phyloP scores from a whole-genome alignment of 2,888 invertebrate species.

The Isoperla grammatica region DNA sequence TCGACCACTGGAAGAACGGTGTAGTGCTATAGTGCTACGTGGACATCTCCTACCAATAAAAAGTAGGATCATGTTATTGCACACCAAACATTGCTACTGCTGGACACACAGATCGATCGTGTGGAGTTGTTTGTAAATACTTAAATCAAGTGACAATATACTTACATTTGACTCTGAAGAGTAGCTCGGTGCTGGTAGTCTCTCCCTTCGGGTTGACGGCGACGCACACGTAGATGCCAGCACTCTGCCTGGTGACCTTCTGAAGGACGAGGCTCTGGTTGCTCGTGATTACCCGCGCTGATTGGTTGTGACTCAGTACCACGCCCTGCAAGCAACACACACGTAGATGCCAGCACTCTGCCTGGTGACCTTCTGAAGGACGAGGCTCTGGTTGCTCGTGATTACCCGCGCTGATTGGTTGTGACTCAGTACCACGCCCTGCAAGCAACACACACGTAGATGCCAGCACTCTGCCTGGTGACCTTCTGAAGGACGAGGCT shows the following conservation, averaged over 20 bases:
- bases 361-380: conserved; percentile 82
- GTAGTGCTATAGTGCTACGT: too few species aligned
- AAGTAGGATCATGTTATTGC: too few species aligned
- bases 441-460: conserved; percentile 78
- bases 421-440: conserved; percentile 75
- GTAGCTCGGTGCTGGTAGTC: conserved; percentile 79
- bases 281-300: conserved; percentile 81
- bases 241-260: conserved; percentile 78
- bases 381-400: conserved; percentile 86
- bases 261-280: conserved; percentile 90
- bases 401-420: conserved; percentile 84
- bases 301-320: conserved; percentile 76
- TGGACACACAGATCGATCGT: too few species aligned
- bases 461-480: conserved; percentile 76
- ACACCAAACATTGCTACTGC: too few species aligned
- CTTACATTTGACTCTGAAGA: conserved; percentile 84
- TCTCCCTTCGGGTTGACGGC: conserved; percentile 85
- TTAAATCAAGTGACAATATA: too few species aligned
- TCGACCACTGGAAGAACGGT: too few species aligned
- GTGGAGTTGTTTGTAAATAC: too few species aligned
- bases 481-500: conserved; percentile 87
- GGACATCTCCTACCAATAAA: too few species aligned
- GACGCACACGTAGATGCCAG: conserved; percentile 82
- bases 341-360: conserved; percentile 82
- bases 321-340: conserved; percentile 78